phyloP scores from a whole-genome alignment of 1,140 invertebrate genomes.

The Tigriopus japonicus region DNA sequence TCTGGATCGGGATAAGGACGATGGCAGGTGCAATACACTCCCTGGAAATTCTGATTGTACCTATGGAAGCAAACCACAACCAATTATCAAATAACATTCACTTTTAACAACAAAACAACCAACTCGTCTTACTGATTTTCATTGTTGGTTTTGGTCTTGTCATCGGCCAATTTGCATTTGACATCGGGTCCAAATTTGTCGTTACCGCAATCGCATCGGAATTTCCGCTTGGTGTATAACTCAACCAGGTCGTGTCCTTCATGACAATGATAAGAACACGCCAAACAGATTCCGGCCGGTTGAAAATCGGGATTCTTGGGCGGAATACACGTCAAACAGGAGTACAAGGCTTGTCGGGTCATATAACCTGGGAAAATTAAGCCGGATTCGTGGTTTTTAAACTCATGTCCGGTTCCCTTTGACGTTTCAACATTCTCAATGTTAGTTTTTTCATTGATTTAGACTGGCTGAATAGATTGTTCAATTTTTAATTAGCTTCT shows the following conservation, averaged over 20 bases:
- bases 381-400: conserved; percentile 17
- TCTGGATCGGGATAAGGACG: conserved; percentile 87
- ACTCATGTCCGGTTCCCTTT: neutral
- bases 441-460: no score
- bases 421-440: neutral
- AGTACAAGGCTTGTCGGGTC: conserved; percentile 79
- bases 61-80: conserved; percentile 2
- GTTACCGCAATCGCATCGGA: conserved; percentile 94
- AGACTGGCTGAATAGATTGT: no score
- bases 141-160: conserved; percentile 43
- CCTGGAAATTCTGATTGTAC: conserved; percentile 89
- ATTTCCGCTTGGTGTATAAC: conserved; percentile 85
- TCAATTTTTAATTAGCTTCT: no score
- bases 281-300: conserved; percentile 71
- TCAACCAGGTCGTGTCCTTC: conserved; percentile 89
- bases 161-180: conserved; percentile 21
- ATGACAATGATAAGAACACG: conserved; percentile 84
- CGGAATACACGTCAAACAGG: conserved; percentile 68
- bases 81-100: neutral
- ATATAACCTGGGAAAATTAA: conserved; percentile 83
- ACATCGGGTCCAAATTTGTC: conserved; percentile 40
- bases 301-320: conserved; percentile 32
- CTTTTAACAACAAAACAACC: neutral
- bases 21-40: conserved; percentile 78
- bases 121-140: conserved; percentile 35